Evolutionary conservation across 2,888 invertebrate species (phyloP).

Genomic region (Byasa hedistus): DNA sequence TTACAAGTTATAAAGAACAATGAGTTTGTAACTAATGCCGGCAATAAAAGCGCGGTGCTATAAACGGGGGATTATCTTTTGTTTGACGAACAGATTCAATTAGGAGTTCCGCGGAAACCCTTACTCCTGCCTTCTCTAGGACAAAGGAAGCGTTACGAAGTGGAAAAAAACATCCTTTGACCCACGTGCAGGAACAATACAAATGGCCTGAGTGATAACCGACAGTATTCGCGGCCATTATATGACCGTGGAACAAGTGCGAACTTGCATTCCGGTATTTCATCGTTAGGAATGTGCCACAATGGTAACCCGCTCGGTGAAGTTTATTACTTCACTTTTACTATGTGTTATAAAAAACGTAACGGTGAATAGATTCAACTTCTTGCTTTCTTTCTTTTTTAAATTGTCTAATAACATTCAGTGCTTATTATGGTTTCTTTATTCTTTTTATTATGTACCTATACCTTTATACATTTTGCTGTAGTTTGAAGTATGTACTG

Average conservation of each 20-base stretch:
- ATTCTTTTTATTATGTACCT: neutral
- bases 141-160: slow-evolving; percentile 43
- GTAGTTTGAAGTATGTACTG: neutral
- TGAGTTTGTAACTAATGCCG: slow-evolving; percentile 6
- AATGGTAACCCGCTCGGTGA: slow-evolving; percentile 50
- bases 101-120: slow-evolving; percentile 31
- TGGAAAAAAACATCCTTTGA: slow-evolving; percentile 32
- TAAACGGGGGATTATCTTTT: slow-evolving; percentile 50
- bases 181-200: slow-evolving; percentile 27
- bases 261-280: slow-evolving; percentile 33
- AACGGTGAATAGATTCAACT: slow-evolving; percentile 43
- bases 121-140: slow-evolving; percentile 32
- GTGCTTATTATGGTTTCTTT: neutral
- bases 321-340: slow-evolving; percentile 47
- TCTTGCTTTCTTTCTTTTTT: slow-evolving; percentile 1
- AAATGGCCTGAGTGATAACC: slow-evolving; percentile 16
- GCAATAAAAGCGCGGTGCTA: slow-evolving; percentile 30
- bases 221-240: slow-evolving; percentile 24
- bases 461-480: neutral
- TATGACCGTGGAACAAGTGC: slow-evolving; percentile 42
- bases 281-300: slow-evolving; percentile 35
- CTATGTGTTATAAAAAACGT: slow-evolving; percentile 43
- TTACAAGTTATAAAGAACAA: slow-evolving; percentile 29
- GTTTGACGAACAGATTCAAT: slow-evolving; percentile 46
- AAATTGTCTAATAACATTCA: neutral